Percentiles rank a stretch among this genome's conserved stretches.
phyloP scores from a whole-genome alignment of 1,140 invertebrate genomes.

The Formica exsecta region DNA sequence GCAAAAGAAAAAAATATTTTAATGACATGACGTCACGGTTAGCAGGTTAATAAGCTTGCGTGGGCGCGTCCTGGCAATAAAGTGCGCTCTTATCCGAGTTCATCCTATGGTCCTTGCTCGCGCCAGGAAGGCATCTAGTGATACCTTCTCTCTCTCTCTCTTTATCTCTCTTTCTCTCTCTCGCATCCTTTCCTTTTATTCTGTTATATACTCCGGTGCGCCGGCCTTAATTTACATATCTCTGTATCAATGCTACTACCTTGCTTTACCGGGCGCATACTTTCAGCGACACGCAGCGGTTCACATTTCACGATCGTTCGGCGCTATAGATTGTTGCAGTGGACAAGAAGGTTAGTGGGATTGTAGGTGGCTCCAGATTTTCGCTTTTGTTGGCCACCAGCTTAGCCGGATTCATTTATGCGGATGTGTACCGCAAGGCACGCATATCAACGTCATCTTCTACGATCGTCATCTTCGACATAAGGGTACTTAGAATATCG shows the following conservation, averaged over 20 bases:
- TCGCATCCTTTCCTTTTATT: conserved; percentile 26
- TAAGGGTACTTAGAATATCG: conserved; percentile 39
- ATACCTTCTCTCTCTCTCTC: conserved; percentile 40
- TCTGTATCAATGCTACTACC: conserved; percentile 78
- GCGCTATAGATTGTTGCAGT: background rate
- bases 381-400: conserved; percentile 25
- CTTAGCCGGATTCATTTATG: background rate
- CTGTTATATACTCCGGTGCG: conserved; percentile 67
- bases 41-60: conserved; percentile 77
- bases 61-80: conserved; percentile 73
- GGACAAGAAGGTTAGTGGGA: conserved; percentile 25
- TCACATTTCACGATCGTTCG: conserved; percentile 68
- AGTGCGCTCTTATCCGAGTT: conserved; percentile 70
- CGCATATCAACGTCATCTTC: conserved; percentile 40
- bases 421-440: conserved; percentile 14
- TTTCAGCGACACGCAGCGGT: conserved; percentile 67
- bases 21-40: conserved; percentile 74
- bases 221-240: conserved; percentile 77
- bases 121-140: conserved; percentile 65
- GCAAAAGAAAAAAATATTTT: conserved; percentile 67
- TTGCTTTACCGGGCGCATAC: conserved; percentile 70
- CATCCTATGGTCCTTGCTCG: conserved; percentile 70
- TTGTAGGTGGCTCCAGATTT: conserved; percentile 50
- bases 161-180: background rate
- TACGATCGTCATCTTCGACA: conserved; percentile 36